phyloP scores from a whole-genome alignment of 2,797 vertebrate species.

The Furcifer pardalis region DNA sequence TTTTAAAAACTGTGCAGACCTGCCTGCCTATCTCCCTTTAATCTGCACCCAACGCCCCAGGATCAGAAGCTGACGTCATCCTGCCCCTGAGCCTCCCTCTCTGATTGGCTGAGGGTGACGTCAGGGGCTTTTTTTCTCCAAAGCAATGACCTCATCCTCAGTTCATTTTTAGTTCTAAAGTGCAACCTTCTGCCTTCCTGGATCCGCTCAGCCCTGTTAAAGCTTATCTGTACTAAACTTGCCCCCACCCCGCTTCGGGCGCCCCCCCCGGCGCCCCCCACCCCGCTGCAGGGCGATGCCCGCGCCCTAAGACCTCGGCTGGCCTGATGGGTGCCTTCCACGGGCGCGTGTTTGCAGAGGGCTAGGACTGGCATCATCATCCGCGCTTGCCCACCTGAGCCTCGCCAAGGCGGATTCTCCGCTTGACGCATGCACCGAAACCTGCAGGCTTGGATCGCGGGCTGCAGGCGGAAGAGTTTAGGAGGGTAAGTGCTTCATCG shows the following conservation, averaged over 20 bases:
- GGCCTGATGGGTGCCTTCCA: slow-evolving; percentile 20
- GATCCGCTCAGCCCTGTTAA: slow-evolving; percentile 52
- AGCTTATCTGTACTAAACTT: slow-evolving; percentile 52
- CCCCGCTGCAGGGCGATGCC: not conserved
- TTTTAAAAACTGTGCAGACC: slow-evolving; percentile 20
- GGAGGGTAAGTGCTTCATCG: slow-evolving; percentile 16
- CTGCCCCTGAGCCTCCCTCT: slow-evolving; percentile 74
- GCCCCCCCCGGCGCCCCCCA: not conserved
- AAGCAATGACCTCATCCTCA: slow-evolving; percentile 91
- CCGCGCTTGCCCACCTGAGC: slow-evolving; percentile 14
- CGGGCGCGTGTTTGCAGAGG: slow-evolving; percentile 12
- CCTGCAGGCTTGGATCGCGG: slow-evolving; percentile 19
- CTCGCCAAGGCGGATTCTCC: slow-evolving; percentile 10
- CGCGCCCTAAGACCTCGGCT: not conserved
- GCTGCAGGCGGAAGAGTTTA: slow-evolving; percentile 1
- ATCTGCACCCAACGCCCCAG: slow-evolving; percentile 67
- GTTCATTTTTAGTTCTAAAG: slow-evolving; percentile 80
- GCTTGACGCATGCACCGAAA: slow-evolving; percentile 28
- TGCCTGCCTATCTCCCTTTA: slow-evolving; percentile 70
- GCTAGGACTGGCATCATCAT: slow-evolving; percentile 21
- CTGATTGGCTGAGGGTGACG: slow-evolving; percentile 94
- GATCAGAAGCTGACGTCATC: slow-evolving; percentile 85
- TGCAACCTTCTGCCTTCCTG: slow-evolving; percentile 75
- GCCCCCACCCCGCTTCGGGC: not conserved
- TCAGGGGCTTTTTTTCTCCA: slow-evolving; percentile 77